Evolutionary conservation across 2,797 vertebrate genomes (phyloP).

Genomic region (Rhodeus uyekii): DNA sequence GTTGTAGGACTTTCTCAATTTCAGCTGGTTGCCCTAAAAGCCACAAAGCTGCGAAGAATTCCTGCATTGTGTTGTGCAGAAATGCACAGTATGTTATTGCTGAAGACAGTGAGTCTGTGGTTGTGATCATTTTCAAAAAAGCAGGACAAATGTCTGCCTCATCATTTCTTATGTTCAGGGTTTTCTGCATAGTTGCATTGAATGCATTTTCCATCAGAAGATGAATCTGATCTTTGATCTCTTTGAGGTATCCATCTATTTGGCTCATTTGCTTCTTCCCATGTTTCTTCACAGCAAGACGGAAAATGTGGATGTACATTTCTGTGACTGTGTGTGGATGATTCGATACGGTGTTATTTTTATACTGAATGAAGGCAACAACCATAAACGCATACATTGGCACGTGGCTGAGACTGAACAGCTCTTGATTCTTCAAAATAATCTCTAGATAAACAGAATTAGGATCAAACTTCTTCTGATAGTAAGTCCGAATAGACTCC

Average conservation of each 20-base stretch:
- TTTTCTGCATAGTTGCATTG: conserved; percentile 28
- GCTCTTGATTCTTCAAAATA: conserved; percentile 57
- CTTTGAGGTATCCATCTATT: background rate
- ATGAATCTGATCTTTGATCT: conserved; percentile 8
- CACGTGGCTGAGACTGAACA: conserved; percentile 66
- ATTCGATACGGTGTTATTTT: background rate
- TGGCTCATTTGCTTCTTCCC: background rate
- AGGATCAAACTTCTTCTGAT: conserved; percentile 4
- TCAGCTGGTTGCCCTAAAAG: conserved; percentile 56
- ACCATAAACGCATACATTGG: conserved; percentile 66
- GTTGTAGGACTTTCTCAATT: conserved; percentile 51
- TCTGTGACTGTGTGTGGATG: conserved; percentile 35
- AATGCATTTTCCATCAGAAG: conserved; percentile 42
- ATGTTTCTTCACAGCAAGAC: conserved; percentile 28
- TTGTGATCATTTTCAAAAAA: conserved; percentile 36
- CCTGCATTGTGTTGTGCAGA: conserved; percentile 68
- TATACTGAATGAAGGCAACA: conserved; percentile 37
- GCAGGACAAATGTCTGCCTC: background rate
- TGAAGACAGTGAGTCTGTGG: background rate
- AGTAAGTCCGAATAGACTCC: conserved; percentile 41
- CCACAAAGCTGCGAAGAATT: conserved; percentile 68
- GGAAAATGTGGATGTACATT: conserved; percentile 54
- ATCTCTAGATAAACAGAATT: conserved; percentile 7
- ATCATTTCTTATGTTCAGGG: background rate
- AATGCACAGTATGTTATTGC: conserved; percentile 38